A percentile compares a stretch with the other conserved stretches of the same genome.
phyloP scores from a whole-genome alignment of 2,797 vertebrate species.

The Neomorphus geoffroyi region DNA sequence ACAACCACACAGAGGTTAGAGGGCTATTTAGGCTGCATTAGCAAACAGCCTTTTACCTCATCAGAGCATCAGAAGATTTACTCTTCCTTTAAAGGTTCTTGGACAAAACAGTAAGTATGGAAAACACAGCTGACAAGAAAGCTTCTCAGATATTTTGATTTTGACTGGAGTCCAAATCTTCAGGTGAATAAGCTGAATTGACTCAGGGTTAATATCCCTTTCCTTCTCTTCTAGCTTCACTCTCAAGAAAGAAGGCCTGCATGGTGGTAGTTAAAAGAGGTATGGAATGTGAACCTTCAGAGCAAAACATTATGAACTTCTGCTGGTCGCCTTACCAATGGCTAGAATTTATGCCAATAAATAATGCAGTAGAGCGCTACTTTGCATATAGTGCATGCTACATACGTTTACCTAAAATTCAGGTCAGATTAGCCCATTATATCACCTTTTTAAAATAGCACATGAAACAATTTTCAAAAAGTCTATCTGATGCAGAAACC shows the following conservation, averaged over 20 bases:
- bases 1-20: neutral
- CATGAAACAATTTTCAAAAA: neutral
- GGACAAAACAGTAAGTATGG: neutral
- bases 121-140: neutral
- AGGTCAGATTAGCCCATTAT: neutral
- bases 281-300: neutral
- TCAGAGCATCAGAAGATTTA: neutral
- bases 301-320: neutral
- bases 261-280: neutral
- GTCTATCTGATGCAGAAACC: neutral
- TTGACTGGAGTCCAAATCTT: neutral
- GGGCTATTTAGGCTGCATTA: neutral
- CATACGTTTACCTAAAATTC: neutral
- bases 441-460: neutral
- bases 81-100: neutral
- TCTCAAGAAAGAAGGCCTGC: neutral
- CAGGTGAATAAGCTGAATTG: neutral
- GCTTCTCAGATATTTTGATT: neutral
- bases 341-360: neutral
- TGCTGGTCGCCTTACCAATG: neutral
- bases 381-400: neutral
- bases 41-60: neutral
- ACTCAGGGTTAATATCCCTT: neutral
- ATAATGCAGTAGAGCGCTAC: neutral
- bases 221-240: neutral